Evolutionary conservation across 2,113 vertebrate genomes (phyloP).

Genomic region (Epinephelus cyanopodus): DNA sequence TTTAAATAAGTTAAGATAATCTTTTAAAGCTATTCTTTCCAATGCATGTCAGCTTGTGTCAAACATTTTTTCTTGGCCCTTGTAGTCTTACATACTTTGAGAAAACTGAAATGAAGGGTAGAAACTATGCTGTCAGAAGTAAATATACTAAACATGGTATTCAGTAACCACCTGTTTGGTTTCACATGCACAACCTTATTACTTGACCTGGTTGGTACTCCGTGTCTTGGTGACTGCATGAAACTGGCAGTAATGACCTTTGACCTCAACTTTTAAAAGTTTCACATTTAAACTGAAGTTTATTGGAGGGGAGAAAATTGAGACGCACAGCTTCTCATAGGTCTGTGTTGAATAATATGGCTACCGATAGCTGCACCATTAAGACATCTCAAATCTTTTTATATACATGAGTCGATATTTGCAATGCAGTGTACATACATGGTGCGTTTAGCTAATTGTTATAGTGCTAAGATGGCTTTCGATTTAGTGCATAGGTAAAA

Average conservation of each 20-base stretch:
- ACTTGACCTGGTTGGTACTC: background rate
- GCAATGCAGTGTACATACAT: background rate
- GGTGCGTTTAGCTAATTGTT: background rate
- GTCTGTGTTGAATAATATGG: background rate
- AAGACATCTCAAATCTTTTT: background rate
- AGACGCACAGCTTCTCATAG: background rate
- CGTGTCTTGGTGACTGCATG: background rate
- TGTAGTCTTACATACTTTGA: background rate
- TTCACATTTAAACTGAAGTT: background rate
- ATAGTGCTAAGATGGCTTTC: background rate
- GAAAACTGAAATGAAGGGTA: no score
- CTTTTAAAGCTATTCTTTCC: no score
- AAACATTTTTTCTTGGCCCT: background rate
- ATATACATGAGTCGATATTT: background rate
- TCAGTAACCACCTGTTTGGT: background rate
- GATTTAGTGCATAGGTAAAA: no score
- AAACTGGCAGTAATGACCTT: background rate
- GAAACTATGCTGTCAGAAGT: no score
- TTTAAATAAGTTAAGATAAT: no score
- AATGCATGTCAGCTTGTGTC: background rate
- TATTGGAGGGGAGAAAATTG: background rate
- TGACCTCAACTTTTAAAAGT: background rate
- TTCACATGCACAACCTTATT: background rate
- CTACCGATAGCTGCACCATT: background rate
- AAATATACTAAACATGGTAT: background rate